Conservation (phyloP, 2,797 vertebrate species). For the Schizothorax lantsangensis region DNA sequence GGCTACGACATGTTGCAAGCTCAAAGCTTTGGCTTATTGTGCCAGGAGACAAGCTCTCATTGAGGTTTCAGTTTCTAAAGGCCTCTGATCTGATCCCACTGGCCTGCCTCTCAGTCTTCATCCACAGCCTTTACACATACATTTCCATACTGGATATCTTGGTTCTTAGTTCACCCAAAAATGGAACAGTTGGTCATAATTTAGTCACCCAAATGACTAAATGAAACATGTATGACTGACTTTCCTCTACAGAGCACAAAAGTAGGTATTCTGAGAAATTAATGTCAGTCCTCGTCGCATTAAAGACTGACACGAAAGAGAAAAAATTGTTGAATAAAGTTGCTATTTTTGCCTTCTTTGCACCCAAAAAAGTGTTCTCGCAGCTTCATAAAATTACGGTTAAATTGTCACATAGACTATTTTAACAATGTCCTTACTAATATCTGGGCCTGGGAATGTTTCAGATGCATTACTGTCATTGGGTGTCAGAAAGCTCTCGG, state of each 20-base stretch:
- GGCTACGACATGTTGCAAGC: conserved; percentile 28
- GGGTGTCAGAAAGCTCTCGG: neutral
- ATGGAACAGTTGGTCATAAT: neutral
- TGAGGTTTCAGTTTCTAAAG: conserved; percentile 7
- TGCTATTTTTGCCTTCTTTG: no score
- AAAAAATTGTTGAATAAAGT: no score
- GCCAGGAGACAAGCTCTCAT: neutral
- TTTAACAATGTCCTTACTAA: no score
- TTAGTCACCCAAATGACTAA: neutral
- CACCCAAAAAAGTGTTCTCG: no score
- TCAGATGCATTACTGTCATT: neutral
- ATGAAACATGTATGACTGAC: neutral
- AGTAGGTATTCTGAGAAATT: neutral
- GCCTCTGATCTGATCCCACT: conserved; percentile 7
- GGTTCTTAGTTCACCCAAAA: neutral
- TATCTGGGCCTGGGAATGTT: neutral
- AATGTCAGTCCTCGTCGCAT: no score
- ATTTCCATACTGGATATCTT: neutral
- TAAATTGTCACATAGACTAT: no score
- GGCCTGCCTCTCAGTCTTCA: neutral
- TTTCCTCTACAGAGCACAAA: neutral
- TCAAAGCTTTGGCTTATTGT: conserved; percentile 20
- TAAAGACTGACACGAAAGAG: no score
- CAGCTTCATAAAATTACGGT: no score
- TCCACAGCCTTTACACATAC: neutral